Evolutionary conservation across 1,140 invertebrate species (phyloP).

Genomic region (Drosophila yakuba): DNA sequence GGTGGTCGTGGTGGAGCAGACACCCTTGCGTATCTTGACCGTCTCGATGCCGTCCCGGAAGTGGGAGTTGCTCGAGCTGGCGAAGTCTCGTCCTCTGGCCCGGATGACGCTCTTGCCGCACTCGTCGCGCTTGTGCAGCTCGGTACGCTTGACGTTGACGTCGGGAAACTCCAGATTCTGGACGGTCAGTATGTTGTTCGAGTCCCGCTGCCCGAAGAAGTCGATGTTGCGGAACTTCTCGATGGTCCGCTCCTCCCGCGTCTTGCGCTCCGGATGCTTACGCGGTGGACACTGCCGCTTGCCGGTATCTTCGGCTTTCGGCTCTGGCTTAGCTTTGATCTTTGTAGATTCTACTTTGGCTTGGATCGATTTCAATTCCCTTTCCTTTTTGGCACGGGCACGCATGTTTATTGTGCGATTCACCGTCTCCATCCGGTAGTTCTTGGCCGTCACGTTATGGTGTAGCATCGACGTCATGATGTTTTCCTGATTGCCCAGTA

Average conservation of each 20-base stretch:
- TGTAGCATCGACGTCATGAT: neutral
- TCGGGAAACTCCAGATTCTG: conserved; percentile 69
- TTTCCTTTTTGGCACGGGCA: too few species aligned
- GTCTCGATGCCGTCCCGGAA: conserved; percentile 62
- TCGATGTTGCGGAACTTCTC: conserved; percentile 66
- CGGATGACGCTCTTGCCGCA: conserved; percentile 48
- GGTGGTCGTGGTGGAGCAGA: conserved; percentile 24
- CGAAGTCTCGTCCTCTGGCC: conserved; percentile 18
- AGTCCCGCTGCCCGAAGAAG: conserved; percentile 51
- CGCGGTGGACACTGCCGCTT: conserved; percentile 33
- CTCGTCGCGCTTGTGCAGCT: conserved; percentile 51
- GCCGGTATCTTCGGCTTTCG: neutral
- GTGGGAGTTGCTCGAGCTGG: conserved; percentile 53
- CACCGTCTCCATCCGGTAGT: neutral
- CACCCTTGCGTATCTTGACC: conserved; percentile 46
- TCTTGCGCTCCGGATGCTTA: conserved; percentile 29
- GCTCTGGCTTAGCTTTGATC: too few species aligned
- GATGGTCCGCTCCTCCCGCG: conserved; percentile 44
- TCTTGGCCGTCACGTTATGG: neutral
- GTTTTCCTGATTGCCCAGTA: neutral
- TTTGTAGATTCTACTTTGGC: too few species aligned
- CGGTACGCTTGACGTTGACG: conserved; percentile 53
- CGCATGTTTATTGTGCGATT: neutral
- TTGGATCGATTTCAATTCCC: neutral
- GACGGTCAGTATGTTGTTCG: conserved; percentile 44